phyloP scores from a whole-genome alignment of 2,113 vertebrate species.

The Nematolebias whitei region DNA sequence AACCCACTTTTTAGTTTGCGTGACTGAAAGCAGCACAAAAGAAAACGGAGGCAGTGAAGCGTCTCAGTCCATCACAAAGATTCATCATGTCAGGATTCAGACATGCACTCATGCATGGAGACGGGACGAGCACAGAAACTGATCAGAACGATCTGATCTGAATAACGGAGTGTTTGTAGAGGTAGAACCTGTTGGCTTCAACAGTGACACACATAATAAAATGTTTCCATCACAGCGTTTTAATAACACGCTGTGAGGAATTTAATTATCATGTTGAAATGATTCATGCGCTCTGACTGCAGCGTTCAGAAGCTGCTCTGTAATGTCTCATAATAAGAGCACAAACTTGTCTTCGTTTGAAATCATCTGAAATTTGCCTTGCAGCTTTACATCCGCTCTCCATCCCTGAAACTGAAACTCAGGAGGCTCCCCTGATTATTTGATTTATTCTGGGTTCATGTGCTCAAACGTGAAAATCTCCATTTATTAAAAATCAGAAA shows the following conservation, averaged over 20 bases:
- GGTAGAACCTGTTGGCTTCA: neutral
- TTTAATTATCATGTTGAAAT: slow-evolving; percentile 33
- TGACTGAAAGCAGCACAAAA: neutral
- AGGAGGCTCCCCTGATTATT: neutral
- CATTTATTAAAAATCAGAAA: slow-evolving; percentile 4
- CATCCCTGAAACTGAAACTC: slow-evolving; percentile 1
- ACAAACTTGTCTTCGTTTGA: neutral
- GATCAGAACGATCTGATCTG: too few species aligned
- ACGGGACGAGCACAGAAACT: neutral
- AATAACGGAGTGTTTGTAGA: too few species aligned
- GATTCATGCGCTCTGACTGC: slow-evolving; percentile 18
- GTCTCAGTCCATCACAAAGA: neutral
- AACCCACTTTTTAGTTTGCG: neutral
- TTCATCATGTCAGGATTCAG: slow-evolving; percentile 28
- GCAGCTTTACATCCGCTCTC: neutral
- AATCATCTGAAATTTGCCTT: slow-evolving; percentile 4
- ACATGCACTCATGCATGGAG: slow-evolving; percentile 4
- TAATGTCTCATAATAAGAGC: neutral
- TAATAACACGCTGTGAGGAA: slow-evolving; percentile 38
- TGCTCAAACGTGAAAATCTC: neutral
- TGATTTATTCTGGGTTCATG: neutral
- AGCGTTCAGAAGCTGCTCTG: neutral
- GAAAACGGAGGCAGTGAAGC: neutral
- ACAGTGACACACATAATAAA: slow-evolving; percentile 34
- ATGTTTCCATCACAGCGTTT: slow-evolving; percentile 25